A percentile compares a stretch with the other conserved stretches of the same genome.
Evolutionary conservation across 2,113 vertebrate genomes (phyloP).

Genomic region (Mormyrus lacerda): DNA sequence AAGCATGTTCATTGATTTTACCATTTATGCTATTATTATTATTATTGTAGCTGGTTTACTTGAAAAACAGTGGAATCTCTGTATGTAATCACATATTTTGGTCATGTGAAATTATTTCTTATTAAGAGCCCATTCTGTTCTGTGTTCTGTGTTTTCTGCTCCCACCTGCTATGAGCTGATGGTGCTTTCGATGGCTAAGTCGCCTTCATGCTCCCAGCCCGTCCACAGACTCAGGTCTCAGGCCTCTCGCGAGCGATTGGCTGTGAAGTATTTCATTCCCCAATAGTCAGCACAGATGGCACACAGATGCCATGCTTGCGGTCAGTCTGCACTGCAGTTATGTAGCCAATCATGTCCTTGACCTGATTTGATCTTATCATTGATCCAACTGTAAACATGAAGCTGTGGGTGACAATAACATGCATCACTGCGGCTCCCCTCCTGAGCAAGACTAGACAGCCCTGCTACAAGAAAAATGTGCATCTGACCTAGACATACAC

Average conservation of each 20-base stretch:
- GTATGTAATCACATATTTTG: conserved; percentile 14
- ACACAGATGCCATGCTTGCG: not conserved
- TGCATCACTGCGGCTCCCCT: not conserved
- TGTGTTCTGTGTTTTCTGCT: not conserved
- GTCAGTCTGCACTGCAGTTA: not conserved
- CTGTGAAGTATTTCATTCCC: not conserved
- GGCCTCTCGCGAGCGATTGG: not conserved
- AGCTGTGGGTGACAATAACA: not conserved
- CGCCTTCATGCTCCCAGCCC: not conserved
- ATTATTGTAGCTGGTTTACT: conserved; percentile 28
- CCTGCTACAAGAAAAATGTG: not conserved
- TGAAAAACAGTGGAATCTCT: conserved; percentile 19
- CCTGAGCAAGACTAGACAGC: not conserved
- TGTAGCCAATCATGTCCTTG: not conserved
- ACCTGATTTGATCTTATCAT: not conserved
- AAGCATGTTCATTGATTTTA: conserved; percentile 1
- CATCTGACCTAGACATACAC: not conserved
- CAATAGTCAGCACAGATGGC: not conserved
- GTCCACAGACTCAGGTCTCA: not conserved
- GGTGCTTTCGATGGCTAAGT: not conserved
- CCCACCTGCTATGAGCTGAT: not conserved
- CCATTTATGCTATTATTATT: not conserved
- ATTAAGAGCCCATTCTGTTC: not conserved
- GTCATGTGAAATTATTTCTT: not conserved
- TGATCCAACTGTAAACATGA: not conserved